These are phyloP conservation scores for Zaprionus gabonicus DNA, from an alignment of 1,140 invertebrate genomes.

Conservation along the genomic window DNA sequence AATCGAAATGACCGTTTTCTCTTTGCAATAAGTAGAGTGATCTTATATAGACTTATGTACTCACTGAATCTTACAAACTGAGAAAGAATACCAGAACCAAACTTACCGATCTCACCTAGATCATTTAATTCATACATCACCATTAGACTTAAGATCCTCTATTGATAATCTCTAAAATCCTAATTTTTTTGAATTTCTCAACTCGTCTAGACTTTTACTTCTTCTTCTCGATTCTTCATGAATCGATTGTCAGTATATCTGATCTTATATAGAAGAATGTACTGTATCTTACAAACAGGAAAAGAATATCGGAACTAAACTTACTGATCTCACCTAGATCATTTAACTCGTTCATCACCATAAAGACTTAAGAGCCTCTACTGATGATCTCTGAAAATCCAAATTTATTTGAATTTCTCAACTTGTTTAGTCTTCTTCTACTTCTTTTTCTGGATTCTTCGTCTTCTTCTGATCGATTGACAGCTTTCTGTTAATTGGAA, in stretches of 20 bases:
- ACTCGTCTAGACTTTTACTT: neutral
- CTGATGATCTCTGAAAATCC: neutral
- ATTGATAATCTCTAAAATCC: neutral
- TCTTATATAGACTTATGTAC: too few species aligned
- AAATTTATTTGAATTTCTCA: neutral
- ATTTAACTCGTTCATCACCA: neutral
- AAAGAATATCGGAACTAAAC: too few species aligned
- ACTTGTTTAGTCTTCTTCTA: neutral
- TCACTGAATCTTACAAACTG: too few species aligned
- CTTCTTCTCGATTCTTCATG: neutral
- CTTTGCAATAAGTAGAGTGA: conserved; percentile 1
- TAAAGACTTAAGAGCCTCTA: neutral
- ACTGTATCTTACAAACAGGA: too few species aligned
- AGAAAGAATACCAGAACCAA: too few species aligned
- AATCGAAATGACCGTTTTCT: conserved; percentile 31
- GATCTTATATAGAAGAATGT: too few species aligned
- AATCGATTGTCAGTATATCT: conserved; percentile 27
- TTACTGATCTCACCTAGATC: neutral
- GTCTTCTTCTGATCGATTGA: conserved; percentile 16
- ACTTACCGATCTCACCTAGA: neutral
- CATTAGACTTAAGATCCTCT: neutral
- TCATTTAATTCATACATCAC: neutral
- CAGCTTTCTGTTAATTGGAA: conserved; percentile 63
- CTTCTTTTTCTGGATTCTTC: neutral
- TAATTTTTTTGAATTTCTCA: neutral